Base-by-base conservation (phyloP, 2,113 vertebrate species). In the Arizona elegans region DNA sequence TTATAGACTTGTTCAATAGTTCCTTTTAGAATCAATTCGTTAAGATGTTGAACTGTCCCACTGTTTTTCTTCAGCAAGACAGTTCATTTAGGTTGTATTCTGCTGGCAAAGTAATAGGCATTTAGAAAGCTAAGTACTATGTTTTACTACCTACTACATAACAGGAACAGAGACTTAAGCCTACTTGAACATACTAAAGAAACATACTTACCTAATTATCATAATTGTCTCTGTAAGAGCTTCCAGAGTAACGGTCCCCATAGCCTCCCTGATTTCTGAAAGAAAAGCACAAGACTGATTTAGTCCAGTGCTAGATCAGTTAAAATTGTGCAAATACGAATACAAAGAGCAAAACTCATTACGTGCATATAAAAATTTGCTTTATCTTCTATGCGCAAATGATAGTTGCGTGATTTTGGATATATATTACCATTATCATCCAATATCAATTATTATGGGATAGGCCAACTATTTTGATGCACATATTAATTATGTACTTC, bases 191-290 rank as follows among this genome's bases (percentile, higher is more conserved):
- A 23, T 62, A 59, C 15, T 15, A 89, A 89, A 85, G 15, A n/a
- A 23, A 86, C 19, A 86, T 38, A 38, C 92, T 70, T 90, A 93
- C 93, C 90, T 93, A 93, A 90, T 93, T 93, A 91, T 93, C 93
- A 4, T 93, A 93, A 90, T 88, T 93, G 59, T 93, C 93, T 93
- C 93, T 93, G 90, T 93, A 93, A 86, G 93, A 93, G 59, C 93
- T 86, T 47, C 93, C 93, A 85, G 93, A 93, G 86, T 93, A 93
- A 85, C 93, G 93, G 19, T 93, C 93, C 56, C 93, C 93, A 59
- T 93, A 93, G 53, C 93, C 93, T 93, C 93, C 93, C 54, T 93
- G 93, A 89, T 93, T 93, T 87, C 93, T 93, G 62, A 3, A 88
- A 92, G 9, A 86, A 90, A 53, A n/a, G 33, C 23, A n/a, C 2